Conservation (phyloP, 2,888 invertebrate species). For the Drosophila melanocephala region DNA sequence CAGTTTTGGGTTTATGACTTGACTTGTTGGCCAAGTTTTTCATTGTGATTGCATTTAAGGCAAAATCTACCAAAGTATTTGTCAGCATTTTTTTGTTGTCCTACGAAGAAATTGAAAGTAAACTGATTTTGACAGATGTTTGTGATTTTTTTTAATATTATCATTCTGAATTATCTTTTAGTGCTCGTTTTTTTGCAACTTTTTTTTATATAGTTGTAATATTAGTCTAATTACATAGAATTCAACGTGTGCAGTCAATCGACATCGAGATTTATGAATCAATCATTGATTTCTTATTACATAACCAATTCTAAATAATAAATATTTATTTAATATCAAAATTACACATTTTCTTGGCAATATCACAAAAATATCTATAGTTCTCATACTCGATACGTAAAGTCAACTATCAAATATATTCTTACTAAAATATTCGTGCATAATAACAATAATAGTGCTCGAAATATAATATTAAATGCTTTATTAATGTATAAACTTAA, state of each 20-base stretch:
- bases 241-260: not conserved
- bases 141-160: not conserved
- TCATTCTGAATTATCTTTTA: not conserved
- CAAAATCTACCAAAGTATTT: not conserved
- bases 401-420: not conserved
- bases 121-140: not conserved
- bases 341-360: not conserved
- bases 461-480: not conserved
- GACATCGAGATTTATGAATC: not conserved
- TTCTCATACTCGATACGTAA: not conserved
- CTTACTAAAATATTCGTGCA: not conserved
- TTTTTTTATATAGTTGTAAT: not conserved
- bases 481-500: constrained; percentile 22
- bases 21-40: constrained; percentile 57
- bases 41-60: constrained; percentile 32
- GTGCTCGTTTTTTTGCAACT: not conserved
- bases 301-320: not conserved
- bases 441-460: not conserved
- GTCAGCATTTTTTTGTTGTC: constrained; percentile 8
- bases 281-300: not conserved
- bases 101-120: constrained; percentile 6
- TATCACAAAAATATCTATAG: not conserved
- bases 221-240: not conserved
- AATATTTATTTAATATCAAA: not conserved
- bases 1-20: constrained; percentile 62